phyloP scores from a whole-genome alignment of 2,888 invertebrate species.

The Fragum whitleyi region DNA sequence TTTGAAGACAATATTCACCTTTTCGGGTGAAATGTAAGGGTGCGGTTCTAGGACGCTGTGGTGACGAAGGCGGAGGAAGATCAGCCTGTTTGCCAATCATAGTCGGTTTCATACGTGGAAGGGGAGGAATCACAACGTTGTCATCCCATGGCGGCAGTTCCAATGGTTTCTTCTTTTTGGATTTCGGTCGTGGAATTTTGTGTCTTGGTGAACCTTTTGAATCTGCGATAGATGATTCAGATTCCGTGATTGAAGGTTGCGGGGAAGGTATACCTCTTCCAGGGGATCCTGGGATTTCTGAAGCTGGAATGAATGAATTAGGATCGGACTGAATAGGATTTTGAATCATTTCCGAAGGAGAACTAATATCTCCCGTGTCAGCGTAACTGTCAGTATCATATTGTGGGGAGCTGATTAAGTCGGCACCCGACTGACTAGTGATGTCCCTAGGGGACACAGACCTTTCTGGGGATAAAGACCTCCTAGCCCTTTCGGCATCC shows the following conservation, averaged over 20 bases:
- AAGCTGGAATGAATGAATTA: slow-evolving; percentile 46
- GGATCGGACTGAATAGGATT: slow-evolving; percentile 19
- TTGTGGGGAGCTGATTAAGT: slow-evolving; percentile 27
- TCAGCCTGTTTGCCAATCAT: slow-evolving; percentile 63
- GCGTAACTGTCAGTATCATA: slow-evolving; percentile 33
- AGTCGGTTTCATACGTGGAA: slow-evolving; percentile 59
- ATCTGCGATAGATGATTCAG: slow-evolving; percentile 12
- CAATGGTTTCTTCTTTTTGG: slow-evolving; percentile 45
- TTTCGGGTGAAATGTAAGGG: slow-evolving; percentile 45
- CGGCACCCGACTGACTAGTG: slow-evolving; percentile 12
- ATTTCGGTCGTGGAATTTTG: slow-evolving; percentile 35
- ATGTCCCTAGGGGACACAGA: slow-evolving; percentile 54
- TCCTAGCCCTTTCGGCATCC: slow-evolving; percentile 50
- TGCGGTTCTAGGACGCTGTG: slow-evolving; percentile 54
- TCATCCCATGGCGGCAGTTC: slow-evolving; percentile 65
- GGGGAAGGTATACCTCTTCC: slow-evolving; percentile 24
- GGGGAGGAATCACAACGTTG: slow-evolving; percentile 59
- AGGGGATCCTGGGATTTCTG: slow-evolving; percentile 23
- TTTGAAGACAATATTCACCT: slow-evolving; percentile 50
- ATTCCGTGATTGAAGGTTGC: slow-evolving; percentile 31
- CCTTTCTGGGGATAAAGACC: slow-evolving; percentile 60
- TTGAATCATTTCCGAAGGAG: slow-evolving; percentile 30
- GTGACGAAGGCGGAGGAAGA: slow-evolving; percentile 43
- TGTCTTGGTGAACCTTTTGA: slow-evolving; percentile 33
- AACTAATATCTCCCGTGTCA: slow-evolving; percentile 36